Evolutionary conservation across 2,113 vertebrate species (phyloP).

Genomic region (Chlorodrepanis virens): DNA sequence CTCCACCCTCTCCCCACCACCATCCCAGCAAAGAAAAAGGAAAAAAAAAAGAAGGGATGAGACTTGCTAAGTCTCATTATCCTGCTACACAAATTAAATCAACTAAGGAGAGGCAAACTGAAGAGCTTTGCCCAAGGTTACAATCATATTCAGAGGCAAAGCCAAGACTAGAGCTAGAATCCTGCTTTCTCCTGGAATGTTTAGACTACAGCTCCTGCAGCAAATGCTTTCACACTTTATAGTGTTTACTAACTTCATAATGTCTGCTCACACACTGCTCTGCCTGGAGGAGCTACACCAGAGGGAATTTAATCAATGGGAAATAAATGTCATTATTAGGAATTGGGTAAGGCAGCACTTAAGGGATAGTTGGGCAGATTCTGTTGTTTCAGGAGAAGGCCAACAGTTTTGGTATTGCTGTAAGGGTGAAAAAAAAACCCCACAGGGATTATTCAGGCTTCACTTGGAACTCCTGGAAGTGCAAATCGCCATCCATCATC

Average conservation of each 20-base stretch:
- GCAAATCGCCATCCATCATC: constrained; percentile 39
- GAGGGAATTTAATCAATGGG: neutral
- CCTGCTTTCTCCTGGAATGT: constrained; percentile 64
- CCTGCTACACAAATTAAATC: constrained; percentile 34
- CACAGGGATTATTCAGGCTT: neutral
- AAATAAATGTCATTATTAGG: constrained; percentile 16
- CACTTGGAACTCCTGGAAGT: constrained; percentile 25
- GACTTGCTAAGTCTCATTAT: constrained; percentile 1
- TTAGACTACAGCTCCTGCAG: constrained; percentile 68
- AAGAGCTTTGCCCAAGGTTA: constrained; percentile 66
- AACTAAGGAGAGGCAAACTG: constrained; percentile 46
- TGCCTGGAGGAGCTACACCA: constrained; percentile 20
- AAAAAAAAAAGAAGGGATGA: neutral
- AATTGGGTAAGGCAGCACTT: neutral
- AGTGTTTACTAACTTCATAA: constrained; percentile 65
- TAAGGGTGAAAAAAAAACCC: neutral
- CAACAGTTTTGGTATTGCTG: neutral
- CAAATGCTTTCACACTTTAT: constrained; percentile 69
- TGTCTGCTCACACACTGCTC: constrained; percentile 55
- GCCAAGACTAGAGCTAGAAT: constrained; percentile 66
- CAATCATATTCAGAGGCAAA: constrained; percentile 67
- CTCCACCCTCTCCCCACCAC: neutral
- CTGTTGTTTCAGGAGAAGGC: neutral
- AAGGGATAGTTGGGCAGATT: neutral
- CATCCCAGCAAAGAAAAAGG: neutral